Evolutionary conservation across 2,888 invertebrate species (phyloP), one percentile per base, ranked within the genome.

Genomic region (Noctua janthe): DNA sequence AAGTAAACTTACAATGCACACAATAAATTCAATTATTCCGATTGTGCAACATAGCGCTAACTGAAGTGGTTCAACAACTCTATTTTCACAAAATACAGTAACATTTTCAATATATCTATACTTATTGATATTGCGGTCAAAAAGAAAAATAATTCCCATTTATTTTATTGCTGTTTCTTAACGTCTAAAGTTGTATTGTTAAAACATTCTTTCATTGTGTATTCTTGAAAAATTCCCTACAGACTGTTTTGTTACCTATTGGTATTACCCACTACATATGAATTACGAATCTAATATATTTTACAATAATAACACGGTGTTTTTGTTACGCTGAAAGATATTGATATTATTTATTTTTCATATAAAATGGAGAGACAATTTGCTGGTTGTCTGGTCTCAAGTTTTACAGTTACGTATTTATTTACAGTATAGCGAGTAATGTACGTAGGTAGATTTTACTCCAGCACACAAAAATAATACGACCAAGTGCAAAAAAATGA

Each of bases 301-400:
- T 78, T 69, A 67, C 67, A 78, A 76, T n/a, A 75, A 80, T 76
- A 83, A 74, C 59, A 43, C 35, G 0, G 49, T 74, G 66, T 72
- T 71, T 72, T 78, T 75, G 56, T 71, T 54, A 64, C 39, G 20
- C 56, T 75, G 29, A 70, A 82, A 72, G 20, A 35, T 66, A 66
- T 74, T 77, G 56, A 62, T 67, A 66, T 74, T 59, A 59, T 64
- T 75, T 69, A 73, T 86, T 73, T 80, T 71, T 71, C 47, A 69
- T 43, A 84, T 85, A 85, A 88, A 87, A 88, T 80, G 75, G 76
- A 77, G 74, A 90, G 71, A 80, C 86, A 88, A 90, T 90, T 90
- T 90, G 69, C 85, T 82, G 87, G 87, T 87, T 87, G 89, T 90
- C 90, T 88, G 84, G 67, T 74, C 74, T 84, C 78, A 71, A 80